Evolutionary conservation across 1,140 invertebrate species (phyloP), one percentile per base, ranked within the genome.

Genomic region (Sweltsa coloradensis): DNA sequence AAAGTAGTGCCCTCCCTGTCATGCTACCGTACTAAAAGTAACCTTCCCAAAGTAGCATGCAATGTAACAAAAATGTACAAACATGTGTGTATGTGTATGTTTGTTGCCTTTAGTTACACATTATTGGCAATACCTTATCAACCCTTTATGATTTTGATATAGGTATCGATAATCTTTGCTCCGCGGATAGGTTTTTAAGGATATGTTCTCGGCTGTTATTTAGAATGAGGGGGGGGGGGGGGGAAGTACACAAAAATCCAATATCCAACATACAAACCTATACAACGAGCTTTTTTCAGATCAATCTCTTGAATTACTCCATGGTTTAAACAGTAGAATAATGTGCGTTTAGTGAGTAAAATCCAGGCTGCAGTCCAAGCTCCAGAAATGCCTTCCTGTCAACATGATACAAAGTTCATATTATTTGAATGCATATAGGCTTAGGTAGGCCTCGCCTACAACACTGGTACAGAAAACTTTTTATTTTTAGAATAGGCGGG

Each of bases 281-380:
- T 80, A 58, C 74, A 85, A 57, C 79, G 72, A 5, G 84, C 85
- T 72, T 90, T 90, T 34, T 86, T 66, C 18, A 90, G 66, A 66
- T 91, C 87, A 44, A 83, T 69, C 26, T 72, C 71, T 55, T 76
- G 73, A 1, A 81, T 62, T 29, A 68, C 65, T 22, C 59, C 56
- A 11, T 64, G 59, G 13, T 70, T 70, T 5, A 71, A 56, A 42
- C 73, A 76, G 57, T 83, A 87, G 48, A 77, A 66, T n/a, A 91
- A 65, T 7, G 71, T 72, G 37, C 85, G 70, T 45, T 81, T 74
- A 40, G 74, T 73, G 2, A 90, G 60, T 53, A 89, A 69, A 18
- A 90, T 42, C 86, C 86, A 92, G 1, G 82, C 79, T 31, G 80
- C 76, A 22, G 72, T 72, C 87, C 87, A 91, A 19, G 69, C 61